Conservation (phyloP, 2,113 vertebrate species). For the Notarius lentiginosus region DNA sequence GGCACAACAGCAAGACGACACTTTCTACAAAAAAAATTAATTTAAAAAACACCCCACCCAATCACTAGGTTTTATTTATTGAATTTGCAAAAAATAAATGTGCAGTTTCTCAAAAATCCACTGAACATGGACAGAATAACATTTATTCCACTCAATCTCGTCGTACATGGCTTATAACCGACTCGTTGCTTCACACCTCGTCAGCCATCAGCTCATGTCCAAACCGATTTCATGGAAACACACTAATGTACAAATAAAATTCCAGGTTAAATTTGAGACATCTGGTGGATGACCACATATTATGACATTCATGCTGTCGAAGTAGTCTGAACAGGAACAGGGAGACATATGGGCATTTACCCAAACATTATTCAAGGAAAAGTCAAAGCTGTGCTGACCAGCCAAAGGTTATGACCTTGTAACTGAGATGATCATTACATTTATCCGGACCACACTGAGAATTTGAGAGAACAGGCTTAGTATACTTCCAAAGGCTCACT, state of each 20-base stretch:
- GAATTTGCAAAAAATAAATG: too few species aligned
- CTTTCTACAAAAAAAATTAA: too few species aligned
- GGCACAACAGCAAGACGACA: too few species aligned
- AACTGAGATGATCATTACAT: background rate
- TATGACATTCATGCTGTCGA: background rate
- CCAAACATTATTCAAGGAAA: conserved; percentile 4
- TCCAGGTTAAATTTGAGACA: background rate
- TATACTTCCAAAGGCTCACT: background rate
- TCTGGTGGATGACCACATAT: conserved; percentile 5
- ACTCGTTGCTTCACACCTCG: too few species aligned
- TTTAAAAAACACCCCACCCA: too few species aligned
- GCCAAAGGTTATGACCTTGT: conserved; percentile 9
- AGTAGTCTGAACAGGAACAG: background rate
- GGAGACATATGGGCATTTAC: conserved; percentile 35
- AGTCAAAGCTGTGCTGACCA: conserved; percentile 9
- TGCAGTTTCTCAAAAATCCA: too few species aligned
- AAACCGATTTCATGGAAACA: too few species aligned
- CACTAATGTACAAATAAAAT: background rate
- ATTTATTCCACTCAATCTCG: too few species aligned
- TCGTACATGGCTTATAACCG: too few species aligned
- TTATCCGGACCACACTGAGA: background rate
- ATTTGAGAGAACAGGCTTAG: background rate
- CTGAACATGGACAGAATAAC: too few species aligned
- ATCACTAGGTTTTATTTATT: too few species aligned
- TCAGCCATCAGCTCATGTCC: too few species aligned